Percentiles rank a stretch among this genome's conserved stretches.
phyloP scores from a whole-genome alignment of 2,113 vertebrate genomes.

The Ictidomys tridecemlineatus region DNA sequence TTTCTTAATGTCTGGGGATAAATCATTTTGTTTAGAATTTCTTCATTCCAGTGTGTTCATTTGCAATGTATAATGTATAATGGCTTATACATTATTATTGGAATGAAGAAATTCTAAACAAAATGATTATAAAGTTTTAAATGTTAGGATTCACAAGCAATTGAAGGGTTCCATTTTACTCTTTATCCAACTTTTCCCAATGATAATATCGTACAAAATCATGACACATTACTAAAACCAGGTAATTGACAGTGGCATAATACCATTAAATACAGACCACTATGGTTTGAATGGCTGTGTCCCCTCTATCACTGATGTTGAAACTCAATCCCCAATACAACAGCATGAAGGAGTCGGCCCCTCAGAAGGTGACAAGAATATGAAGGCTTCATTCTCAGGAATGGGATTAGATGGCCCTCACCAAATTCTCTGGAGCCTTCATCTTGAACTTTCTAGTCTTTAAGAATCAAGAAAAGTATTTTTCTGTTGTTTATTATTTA shows the following conservation, averaged over 20 bases:
- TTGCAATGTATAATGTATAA: too few species aligned
- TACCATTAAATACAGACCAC: neutral
- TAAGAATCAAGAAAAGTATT: neutral
- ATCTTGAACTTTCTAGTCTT: neutral
- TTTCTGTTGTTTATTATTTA: neutral
- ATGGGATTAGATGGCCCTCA: too few species aligned
- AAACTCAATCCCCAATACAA: neutral
- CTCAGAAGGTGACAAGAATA: neutral
- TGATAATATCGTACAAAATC: neutral
- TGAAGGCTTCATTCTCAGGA: neutral
- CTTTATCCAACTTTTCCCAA: neutral
- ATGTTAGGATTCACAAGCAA: neutral
- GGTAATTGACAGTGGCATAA: neutral
- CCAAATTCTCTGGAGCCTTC: neutral
- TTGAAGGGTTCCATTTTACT: neutral
- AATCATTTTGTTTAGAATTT: too few species aligned
- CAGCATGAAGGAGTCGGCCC: neutral
- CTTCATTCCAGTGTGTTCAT: too few species aligned
- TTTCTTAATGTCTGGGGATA: neutral
- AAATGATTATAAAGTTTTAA: neutral
- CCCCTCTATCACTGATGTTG: neutral
- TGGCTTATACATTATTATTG: too few species aligned
- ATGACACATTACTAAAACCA: neutral
- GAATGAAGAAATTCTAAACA: neutral
- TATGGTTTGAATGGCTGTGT: neutral